Percentiles rank a stretch among this genome's conserved stretches.
phyloP scores from a whole-genome alignment of 2,888 invertebrate species.

The Pollenia angustigena region DNA sequence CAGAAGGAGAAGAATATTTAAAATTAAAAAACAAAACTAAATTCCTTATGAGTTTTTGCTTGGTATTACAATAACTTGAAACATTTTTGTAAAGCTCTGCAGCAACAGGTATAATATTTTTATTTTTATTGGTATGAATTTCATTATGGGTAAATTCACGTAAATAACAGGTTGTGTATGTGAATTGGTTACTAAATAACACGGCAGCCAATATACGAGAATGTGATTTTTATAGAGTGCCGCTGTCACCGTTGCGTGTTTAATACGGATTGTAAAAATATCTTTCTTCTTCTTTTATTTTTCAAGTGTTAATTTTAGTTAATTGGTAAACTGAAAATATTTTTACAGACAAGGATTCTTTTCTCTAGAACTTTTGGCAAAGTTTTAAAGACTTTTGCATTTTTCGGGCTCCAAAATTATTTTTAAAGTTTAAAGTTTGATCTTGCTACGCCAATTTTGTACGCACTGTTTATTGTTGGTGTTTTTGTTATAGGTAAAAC shows the following conservation, averaged over 20 bases:
- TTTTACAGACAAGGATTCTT: no score
- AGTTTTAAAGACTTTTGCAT: no score
- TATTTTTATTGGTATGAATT: not conserved
- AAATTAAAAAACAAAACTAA: no score
- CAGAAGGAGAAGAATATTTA: no score
- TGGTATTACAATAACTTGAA: no score
- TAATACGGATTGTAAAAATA: constrained; percentile 12
- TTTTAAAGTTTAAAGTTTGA: no score
- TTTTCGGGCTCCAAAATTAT: no score
- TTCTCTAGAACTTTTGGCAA: no score
- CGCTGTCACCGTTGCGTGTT: not conserved
- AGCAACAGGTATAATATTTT: constrained; percentile 10
- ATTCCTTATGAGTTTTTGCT: no score
- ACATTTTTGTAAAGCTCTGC: not conserved
- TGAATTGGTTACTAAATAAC: not conserved
- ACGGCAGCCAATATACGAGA: not conserved
- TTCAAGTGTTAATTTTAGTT: constrained; percentile 12
- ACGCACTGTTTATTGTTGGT: no score
- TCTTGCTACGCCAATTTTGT: no score
- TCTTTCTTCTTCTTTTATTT: not conserved
- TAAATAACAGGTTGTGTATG: not conserved
- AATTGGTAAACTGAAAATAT: constrained; percentile 15
- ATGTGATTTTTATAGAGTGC: constrained; percentile 31
- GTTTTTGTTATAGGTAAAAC: no score
- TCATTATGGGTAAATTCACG: not conserved